Conservation (phyloP, 2,113 vertebrate genomes). For the Salvator merianae region DNA sequence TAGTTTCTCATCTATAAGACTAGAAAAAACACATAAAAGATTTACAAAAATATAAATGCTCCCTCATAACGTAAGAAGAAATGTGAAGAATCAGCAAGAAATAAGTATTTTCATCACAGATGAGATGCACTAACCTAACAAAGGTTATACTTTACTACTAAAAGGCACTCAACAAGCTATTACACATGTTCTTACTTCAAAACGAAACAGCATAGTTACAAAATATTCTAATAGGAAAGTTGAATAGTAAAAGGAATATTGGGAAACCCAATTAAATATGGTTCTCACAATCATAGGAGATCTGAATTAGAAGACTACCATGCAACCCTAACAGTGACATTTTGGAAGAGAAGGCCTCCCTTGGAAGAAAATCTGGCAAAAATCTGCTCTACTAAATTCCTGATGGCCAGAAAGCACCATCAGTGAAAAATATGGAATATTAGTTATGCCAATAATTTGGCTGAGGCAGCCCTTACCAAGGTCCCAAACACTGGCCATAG, state of each 20-base stretch:
- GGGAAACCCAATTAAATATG: background rate
- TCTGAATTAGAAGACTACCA: background rate
- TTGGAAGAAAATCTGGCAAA: too few species aligned
- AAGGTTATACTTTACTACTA: slow-evolving; percentile 32
- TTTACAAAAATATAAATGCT: slow-evolving; percentile 21
- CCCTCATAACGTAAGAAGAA: slow-evolving; percentile 1
- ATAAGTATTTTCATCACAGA: slow-evolving; percentile 23
- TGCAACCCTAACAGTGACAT: too few species aligned
- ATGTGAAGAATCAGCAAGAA: background rate
- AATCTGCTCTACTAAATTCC: too few species aligned
- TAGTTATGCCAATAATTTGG: too few species aligned
- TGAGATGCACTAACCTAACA: slow-evolving; percentile 24
- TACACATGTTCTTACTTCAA: background rate
- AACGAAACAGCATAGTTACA: background rate
- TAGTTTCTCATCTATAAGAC: background rate
- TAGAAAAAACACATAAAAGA: background rate
- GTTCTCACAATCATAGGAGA: background rate
- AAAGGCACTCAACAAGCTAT: slow-evolving; percentile 27
- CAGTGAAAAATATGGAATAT: too few species aligned
- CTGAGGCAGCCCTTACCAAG: too few species aligned
- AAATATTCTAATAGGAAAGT: slow-evolving; percentile 6
- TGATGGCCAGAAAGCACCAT: too few species aligned
- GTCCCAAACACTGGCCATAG: too few species aligned
- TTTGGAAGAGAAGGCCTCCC: too few species aligned
- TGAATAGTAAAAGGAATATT: background rate